Evolutionary conservation across 2,113 vertebrate species (phyloP), one percentile per base, ranked within the genome.

Genomic region (Tursiops truncatus): DNA sequence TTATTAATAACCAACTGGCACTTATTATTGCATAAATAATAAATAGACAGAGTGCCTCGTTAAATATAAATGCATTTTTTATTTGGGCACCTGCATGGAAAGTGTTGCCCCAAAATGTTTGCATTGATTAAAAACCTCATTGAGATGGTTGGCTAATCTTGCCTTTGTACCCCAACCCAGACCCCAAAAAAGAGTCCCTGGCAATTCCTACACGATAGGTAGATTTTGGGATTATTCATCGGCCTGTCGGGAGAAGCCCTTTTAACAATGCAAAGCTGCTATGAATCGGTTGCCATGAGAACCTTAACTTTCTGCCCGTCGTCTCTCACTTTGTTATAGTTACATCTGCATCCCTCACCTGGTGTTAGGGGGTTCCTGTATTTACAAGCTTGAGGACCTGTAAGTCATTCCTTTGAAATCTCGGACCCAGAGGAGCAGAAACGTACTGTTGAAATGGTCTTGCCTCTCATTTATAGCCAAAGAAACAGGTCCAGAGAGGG

Each of bases 1-100:
- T 97, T 97, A 86, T 97, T 97, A 95, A 96, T 5, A n/a, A 91
- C 93, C 31, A 94, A 96, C 92, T 98, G 96, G 94, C 93, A 93
- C 91, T 86, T 95, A 87, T 97, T 98, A 96, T 98, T 98, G 97
- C 95, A 98, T 95, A 94, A 98, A 98, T 98, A 98, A 98, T 98
- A 98, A 97, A 98, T 98, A 97, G 87, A 91, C 81, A 77, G 70
- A 97, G 70, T 88, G 47, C 88, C 92, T 98, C 95, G 94, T 98
- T 97, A 98, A 97, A 97, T 95, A 96, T 97, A 96, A 89, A 98
- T 92, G 50, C 77, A 67, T 73, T 97, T 96, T 98, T 93, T 96
- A 95, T 41, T 94, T 97, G 95, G 95, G 89, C 88, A 94, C 28
- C 93, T 97, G 95, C 94, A 96, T 96, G 96, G 93, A 93, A 96